phyloP scores from a whole-genome alignment of 2,888 invertebrate species.

The Macrophya alboannulata region DNA sequence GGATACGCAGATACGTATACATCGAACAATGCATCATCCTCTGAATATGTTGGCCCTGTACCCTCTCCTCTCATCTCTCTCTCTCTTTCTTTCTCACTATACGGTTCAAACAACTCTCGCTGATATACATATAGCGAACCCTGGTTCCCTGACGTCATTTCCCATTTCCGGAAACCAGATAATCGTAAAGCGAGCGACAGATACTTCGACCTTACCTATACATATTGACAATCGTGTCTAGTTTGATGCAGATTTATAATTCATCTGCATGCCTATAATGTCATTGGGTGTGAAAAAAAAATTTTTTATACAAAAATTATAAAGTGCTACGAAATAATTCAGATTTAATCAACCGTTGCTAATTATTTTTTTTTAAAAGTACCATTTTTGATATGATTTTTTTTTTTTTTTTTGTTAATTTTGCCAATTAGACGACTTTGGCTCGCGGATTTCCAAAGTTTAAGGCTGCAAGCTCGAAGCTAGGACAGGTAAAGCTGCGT shows the following conservation, averaged over 20 bases:
- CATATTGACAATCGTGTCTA: conserved; percentile 9
- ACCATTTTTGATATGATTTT: not conserved
- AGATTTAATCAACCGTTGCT: not conserved
- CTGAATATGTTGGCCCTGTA: conserved; percentile 37
- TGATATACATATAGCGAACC: conserved; percentile 60
- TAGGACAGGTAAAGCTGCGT: conserved; percentile 7
- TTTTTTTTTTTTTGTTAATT: not conserved
- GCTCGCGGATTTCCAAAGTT: not conserved
- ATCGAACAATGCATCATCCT: conserved; percentile 28
- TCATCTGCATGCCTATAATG: not conserved
- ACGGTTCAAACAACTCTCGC: conserved; percentile 65
- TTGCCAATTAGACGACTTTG: not conserved
- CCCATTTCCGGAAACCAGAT: conserved; percentile 68
- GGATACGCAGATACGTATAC: not conserved
- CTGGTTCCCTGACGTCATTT: conserved; percentile 64
- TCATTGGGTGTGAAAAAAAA: not conserved
- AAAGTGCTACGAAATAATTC: not conserved
- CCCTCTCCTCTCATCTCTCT: not conserved
- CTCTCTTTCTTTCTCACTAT: not conserved
- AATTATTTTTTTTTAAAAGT: too few species aligned
- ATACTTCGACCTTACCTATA: conserved; percentile 36
- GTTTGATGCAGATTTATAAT: not conserved
- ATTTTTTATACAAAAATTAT: not conserved
- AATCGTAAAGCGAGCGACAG: conserved; percentile 31
- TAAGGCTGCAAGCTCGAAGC: not conserved